Conservation (phyloP, 2,888 invertebrate species). For the Coenonympha arcania region DNA sequence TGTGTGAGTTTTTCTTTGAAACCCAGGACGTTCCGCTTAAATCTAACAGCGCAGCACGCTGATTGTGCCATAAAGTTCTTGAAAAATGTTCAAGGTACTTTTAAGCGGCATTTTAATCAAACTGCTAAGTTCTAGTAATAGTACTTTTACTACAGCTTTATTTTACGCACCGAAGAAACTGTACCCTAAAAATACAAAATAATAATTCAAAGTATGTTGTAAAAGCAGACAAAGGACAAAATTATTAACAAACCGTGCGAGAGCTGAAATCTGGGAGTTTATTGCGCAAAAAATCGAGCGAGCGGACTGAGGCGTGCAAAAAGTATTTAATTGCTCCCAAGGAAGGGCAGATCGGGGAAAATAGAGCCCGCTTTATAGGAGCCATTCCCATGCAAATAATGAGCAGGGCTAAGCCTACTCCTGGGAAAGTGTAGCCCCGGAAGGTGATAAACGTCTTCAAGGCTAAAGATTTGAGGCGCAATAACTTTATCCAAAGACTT, state of each 20-base stretch:
- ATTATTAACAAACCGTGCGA: conserved; percentile 1
- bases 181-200: neutral
- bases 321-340: conserved; percentile 72
- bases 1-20: too few species aligned
- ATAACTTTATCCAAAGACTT: too few species aligned
- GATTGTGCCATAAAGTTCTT: too few species aligned
- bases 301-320: conserved; percentile 46
- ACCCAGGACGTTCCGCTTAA: too few species aligned
- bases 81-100: too few species aligned
- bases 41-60: too few species aligned
- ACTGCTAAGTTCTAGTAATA: neutral
- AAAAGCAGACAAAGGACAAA: conserved; percentile 1
- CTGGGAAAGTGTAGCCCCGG: conserved; percentile 58
- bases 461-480: neutral
- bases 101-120: neutral
- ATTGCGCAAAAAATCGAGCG: conserved; percentile 58
- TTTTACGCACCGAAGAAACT: too few species aligned
- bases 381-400: conserved; percentile 74
- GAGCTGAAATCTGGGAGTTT: conserved; percentile 55
- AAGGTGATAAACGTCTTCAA: conserved; percentile 41
- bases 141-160: too few species aligned
- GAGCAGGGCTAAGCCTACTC: conserved; percentile 55
- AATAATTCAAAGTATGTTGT: conserved; percentile 2
- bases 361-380: conserved; percentile 71
- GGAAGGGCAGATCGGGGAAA: conserved; percentile 65